phyloP scores from a whole-genome alignment of 2,888 invertebrate genomes.

The Ormyrus thymus region DNA sequence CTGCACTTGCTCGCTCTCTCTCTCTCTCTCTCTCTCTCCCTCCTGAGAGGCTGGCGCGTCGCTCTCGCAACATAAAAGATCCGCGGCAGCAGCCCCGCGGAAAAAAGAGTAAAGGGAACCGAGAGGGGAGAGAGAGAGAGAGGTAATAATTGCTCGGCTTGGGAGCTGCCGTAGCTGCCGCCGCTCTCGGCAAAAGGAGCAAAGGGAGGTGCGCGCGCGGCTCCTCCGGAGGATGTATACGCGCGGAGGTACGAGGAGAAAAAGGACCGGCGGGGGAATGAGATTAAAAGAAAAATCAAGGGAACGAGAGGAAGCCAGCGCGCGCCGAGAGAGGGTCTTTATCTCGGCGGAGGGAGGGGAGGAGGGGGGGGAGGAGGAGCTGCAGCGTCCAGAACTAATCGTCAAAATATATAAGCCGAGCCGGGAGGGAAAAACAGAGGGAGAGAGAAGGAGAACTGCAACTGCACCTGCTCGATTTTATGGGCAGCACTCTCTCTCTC shows the following conservation, averaged over 20 bases:
- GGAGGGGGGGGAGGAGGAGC: not conserved
- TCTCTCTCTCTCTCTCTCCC: not conserved
- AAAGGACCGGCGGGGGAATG: slow-evolving; percentile 20
- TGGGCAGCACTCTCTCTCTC: slow-evolving; percentile 7
- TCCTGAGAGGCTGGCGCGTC: slow-evolving; percentile 21
- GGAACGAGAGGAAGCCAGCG: slow-evolving; percentile 2
- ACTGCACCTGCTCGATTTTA: slow-evolving; percentile 51
- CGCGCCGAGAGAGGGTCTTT: slow-evolving; percentile 19
- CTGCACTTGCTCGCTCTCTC: not conserved
- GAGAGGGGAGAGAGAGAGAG: slow-evolving; percentile 6
- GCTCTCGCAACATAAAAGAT: slow-evolving; percentile 46
- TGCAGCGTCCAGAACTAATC: slow-evolving; percentile 64
- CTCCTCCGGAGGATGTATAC: slow-evolving; percentile 6
- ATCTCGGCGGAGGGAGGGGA: slow-evolving; percentile 34
- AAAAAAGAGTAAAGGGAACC: slow-evolving; percentile 22
- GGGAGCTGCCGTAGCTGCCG: slow-evolving; percentile 34
- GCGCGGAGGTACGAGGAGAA: not conserved
- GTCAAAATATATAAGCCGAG: slow-evolving; percentile 62
- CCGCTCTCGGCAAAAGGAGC: slow-evolving; percentile 25
- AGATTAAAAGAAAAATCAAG: slow-evolving; percentile 45
- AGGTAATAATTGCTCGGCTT: slow-evolving; percentile 49
- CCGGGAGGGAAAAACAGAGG: slow-evolving; percentile 60
- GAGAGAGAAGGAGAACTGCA: not conserved
- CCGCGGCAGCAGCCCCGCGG: slow-evolving; percentile 17
- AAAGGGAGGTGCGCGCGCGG: not conserved